Evolutionary conservation across 2,797 vertebrate species (phyloP), one percentile per base, ranked within the genome.

Genomic region (Lepidocolaptes lacrymiger): DNA sequence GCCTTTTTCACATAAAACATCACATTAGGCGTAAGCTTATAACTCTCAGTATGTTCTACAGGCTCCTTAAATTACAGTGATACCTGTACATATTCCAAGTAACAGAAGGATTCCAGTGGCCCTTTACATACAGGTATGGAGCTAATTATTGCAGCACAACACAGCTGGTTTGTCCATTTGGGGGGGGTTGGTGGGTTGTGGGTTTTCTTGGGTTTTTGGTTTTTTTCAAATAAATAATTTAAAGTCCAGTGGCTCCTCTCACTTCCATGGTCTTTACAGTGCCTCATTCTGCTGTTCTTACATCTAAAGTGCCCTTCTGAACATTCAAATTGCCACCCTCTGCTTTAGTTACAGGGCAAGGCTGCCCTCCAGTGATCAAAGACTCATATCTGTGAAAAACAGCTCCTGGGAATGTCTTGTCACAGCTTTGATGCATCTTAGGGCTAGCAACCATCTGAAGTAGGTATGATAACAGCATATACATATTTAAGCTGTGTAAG

Each of bases 361-460:
- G 73, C 95, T 96, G 95, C 95, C 96, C 96, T 93, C 95, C 51
- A 69, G 81, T 32, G 95, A 92, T 69, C 59, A 51, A 14, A 56
- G 27, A 16, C 26, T 67, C 2, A 0, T 15, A 37, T 67, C 16
- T 63, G 61, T 74, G 63, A 44, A 48, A 92, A 85, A 34, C 32
- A 19, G 37, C 14, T 69, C 63, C 39, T 71, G 9, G 66, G 27
- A 64, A 30, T 5, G 18, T 36, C 32, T 74, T 12, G 0, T 10
- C 7, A 9, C 61, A 64, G 27, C 52, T 74, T 41, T 5, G 22
- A 41, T 39, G 58, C 30, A 22, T 18, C 21, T 62, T 6, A 43
- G 64, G 16, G 22, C 23, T 67, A 77, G 22, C n/a, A 64, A 71
- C 27, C 44, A 26, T 32, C 24, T 5, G 3, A 78, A 78, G 27